These are phyloP conservation scores for Anthoscopus minutus DNA, from an alignment of 2,113 vertebrate species.

Conservation along the genomic window DNA sequence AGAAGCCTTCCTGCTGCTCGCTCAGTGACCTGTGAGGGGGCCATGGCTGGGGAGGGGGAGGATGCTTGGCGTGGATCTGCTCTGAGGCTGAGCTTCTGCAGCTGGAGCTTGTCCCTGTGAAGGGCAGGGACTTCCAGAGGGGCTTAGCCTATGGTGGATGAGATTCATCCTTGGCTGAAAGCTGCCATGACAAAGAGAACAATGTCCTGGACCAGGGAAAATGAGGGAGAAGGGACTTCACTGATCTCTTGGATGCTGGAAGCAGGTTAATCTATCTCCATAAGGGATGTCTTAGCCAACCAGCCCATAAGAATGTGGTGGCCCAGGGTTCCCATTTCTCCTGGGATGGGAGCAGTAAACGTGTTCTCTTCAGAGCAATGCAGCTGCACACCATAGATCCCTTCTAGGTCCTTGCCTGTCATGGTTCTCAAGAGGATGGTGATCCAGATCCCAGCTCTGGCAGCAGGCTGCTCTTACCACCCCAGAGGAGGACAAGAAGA, in stretches of 20 bases:
- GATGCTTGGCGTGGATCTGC: not conserved
- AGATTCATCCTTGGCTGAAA: not conserved
- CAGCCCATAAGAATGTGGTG: fast-evolving
- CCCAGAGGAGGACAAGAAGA: not conserved
- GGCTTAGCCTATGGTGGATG: not conserved
- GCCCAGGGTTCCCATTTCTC: not conserved
- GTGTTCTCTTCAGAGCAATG: not conserved
- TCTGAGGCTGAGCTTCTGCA: not conserved
- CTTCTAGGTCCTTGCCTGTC: not conserved
- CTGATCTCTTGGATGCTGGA: not conserved
- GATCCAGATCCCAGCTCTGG: not conserved
- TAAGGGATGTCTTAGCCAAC: not conserved
- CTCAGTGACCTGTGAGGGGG: not conserved
- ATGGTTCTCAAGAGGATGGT: not conserved
- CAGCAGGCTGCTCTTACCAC: not conserved
- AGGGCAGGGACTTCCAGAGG: not conserved
- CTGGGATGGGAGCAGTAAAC: not conserved
- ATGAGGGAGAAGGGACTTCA: not conserved
- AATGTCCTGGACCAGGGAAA: not conserved
- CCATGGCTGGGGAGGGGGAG: not conserved
- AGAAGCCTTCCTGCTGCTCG: not conserved
- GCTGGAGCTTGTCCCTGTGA: not conserved
- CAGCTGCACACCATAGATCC: not conserved
- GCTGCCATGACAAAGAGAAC: not conserved
- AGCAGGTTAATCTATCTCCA: not conserved